phyloP scores from a whole-genome alignment of 2,113 vertebrate genomes.

The Charina bottae region DNA sequence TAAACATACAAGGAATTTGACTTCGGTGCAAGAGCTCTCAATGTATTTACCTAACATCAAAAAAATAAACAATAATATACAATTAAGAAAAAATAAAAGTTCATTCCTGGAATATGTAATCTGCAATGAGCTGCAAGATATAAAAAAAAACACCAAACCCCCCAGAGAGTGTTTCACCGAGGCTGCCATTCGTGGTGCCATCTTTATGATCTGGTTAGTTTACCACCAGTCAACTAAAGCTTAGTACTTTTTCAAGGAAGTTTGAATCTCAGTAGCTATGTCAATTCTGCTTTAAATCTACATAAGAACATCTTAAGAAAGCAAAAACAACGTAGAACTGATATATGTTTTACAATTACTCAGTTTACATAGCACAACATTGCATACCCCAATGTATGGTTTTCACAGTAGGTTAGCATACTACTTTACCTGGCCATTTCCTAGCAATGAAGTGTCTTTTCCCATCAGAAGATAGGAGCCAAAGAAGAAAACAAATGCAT shows the following conservation, averaged over 20 bases:
- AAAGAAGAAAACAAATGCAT: slow-evolving; percentile 97
- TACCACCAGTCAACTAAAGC: not conserved
- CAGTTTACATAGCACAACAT: not conserved
- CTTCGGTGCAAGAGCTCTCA: too few species aligned
- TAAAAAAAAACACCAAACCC: too few species aligned
- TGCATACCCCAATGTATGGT: not conserved
- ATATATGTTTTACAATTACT: not conserved
- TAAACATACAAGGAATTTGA: too few species aligned
- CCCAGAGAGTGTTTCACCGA: too few species aligned
- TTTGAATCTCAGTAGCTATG: not conserved
- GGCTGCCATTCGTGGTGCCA: too few species aligned
- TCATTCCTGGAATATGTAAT: too few species aligned
- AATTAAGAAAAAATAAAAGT: too few species aligned
- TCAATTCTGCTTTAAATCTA: not conserved
- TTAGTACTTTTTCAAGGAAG: not conserved
- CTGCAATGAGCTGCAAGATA: too few species aligned
- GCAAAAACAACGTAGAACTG: not conserved
- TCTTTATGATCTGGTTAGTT: too few species aligned
- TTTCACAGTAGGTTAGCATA: slow-evolving; percentile 17
- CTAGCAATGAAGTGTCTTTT: slow-evolving; percentile 90
- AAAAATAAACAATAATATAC: too few species aligned
- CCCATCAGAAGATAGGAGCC: slow-evolving; percentile 95
- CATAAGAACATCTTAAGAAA: not conserved
- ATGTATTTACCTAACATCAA: too few species aligned
- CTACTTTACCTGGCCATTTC: slow-evolving; percentile 91